Evolutionary conservation across 2,888 invertebrate species (phyloP).

Genomic region (Tridacna gigas): DNA sequence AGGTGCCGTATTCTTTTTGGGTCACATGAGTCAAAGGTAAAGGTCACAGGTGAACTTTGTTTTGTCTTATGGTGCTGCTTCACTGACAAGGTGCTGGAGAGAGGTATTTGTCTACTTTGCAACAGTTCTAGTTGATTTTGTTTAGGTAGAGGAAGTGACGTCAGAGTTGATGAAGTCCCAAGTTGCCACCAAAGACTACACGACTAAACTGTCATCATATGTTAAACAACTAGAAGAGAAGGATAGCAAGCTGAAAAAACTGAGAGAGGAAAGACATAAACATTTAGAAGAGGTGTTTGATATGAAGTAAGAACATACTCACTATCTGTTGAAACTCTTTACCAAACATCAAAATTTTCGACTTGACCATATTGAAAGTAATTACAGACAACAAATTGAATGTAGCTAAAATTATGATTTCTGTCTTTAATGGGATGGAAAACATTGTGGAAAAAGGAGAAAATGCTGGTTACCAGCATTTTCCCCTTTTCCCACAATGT

Average conservation of each 20-base stretch:
- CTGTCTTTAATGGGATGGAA: neutral
- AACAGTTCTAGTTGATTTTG: too few relatives aligned
- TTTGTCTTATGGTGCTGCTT: too few relatives aligned
- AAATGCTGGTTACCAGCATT: neutral
- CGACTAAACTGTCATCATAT: conserved; percentile 82
- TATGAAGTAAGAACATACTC: conserved; percentile 89
- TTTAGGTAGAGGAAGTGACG: conserved; percentile 69
- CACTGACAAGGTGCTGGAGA: too few relatives aligned
- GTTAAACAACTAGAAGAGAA: conserved; percentile 88
- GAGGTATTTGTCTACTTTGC: too few relatives aligned
- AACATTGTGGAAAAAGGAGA: neutral
- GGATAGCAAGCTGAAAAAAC: conserved; percentile 88
- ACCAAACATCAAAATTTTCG: neutral
- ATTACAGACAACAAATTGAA: neutral
- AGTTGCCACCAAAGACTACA: conserved; percentile 67
- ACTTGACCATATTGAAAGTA: neutral
- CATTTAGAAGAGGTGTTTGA: conserved; percentile 91
- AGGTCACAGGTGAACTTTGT: too few relatives aligned
- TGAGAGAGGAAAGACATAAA: conserved; percentile 88
- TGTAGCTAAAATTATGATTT: neutral
- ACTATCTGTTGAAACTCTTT: neutral
- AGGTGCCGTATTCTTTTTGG: too few relatives aligned
- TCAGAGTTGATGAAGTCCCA: conserved; percentile 74
- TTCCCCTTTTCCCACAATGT: too few relatives aligned
- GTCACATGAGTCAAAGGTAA: too few relatives aligned